Percentiles rank a stretch among this genome's conserved stretches.
phyloP scores from a whole-genome alignment of 2,113 vertebrate species.

The Hystrix brachyura region DNA sequence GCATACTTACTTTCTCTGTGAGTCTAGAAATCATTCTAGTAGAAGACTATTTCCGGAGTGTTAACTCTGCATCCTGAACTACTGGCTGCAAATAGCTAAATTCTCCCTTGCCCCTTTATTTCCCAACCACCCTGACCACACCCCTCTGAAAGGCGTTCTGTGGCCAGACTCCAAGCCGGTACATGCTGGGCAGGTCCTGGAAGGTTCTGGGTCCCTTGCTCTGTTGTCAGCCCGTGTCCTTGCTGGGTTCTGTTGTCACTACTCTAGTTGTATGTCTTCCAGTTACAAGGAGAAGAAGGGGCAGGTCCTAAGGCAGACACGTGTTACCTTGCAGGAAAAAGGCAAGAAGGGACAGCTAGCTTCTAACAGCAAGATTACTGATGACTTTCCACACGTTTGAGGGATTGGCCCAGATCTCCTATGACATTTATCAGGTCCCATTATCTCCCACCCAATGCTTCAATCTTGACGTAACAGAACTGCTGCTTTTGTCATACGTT shows the following conservation, averaged over 20 bases:
- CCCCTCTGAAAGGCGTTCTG: not conserved
- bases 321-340: not conserved
- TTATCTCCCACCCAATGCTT: not conserved
- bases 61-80: not conserved
- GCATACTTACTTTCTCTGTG: not conserved
- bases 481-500: not conserved
- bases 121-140: not conserved
- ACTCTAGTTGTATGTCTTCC: not conserved
- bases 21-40: not conserved
- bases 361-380: not conserved
- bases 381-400: not conserved
- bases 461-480: not conserved
- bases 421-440: not conserved
- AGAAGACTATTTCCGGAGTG: not conserved
- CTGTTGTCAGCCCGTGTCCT: not conserved
- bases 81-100: not conserved
- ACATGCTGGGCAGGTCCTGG: not conserved
- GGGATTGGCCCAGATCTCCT: not conserved
- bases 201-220: not conserved
- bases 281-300: not conserved
- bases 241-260: not conserved
- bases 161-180: not conserved
- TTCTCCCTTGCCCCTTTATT: not conserved
- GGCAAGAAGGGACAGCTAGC: not conserved
- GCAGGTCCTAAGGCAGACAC: not conserved